Percentiles rank a stretch among this genome's conserved stretches.
Conservation (phyloP, 2,113 vertebrate genomes). For the Ictidomys tridecemlineatus region DNA sequence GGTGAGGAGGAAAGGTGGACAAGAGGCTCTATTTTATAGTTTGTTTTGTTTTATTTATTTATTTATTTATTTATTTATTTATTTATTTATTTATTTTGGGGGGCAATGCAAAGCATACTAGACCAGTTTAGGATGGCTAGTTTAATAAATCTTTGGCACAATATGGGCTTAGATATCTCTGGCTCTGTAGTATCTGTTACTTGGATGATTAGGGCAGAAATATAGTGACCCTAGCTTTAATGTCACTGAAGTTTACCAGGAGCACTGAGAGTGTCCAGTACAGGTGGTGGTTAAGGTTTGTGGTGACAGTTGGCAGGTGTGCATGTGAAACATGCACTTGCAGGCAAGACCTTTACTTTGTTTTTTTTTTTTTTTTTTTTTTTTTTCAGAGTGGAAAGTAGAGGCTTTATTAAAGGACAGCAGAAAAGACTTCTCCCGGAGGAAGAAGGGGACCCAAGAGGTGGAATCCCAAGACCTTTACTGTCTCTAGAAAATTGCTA, state of each 20-base stretch:
- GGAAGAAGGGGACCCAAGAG: no score
- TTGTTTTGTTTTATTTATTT: not conserved
- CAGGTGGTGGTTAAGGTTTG: not conserved
- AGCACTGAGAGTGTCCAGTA: not conserved
- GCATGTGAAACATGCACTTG: not conserved
- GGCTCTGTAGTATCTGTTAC: not conserved
- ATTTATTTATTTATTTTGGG: no score
- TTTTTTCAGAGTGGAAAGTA: no score
- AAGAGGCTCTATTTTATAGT: not conserved
- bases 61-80: no score
- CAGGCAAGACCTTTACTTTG: not conserved
- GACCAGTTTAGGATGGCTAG: not conserved
- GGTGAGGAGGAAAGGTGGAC: rapidly evolving
- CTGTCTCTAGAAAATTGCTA: not conserved
- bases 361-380: no score
- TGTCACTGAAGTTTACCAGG: no score
- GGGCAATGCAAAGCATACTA: not conserved
- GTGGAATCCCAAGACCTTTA: not conserved
- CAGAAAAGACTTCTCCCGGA: no score
- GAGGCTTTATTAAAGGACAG: no score
- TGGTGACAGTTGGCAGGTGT: not conserved
- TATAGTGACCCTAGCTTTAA: not conserved
- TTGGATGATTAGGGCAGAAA: rapidly evolving
- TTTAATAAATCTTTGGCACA: not conserved
- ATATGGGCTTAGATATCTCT: not conserved